Percentiles rank a stretch among this genome's conserved stretches.
Conservation (phyloP, 1,140 invertebrate genomes). For the Dendrolimus punctatus region DNA sequence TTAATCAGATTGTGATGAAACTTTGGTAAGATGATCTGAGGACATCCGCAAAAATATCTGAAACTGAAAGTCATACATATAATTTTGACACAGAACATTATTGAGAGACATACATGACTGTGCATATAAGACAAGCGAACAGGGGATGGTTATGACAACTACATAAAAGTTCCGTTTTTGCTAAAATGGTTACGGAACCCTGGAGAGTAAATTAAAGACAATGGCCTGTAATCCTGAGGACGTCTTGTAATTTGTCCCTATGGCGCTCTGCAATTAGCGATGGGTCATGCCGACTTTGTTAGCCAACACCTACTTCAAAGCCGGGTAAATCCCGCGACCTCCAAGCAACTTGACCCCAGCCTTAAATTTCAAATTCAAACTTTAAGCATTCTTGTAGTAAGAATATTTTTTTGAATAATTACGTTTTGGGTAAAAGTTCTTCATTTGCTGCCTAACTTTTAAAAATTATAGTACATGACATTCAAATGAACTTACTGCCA, state of each 20-base stretch:
- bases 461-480: background rate
- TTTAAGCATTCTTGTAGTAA: conserved; percentile 6
- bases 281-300: conserved; percentile 9
- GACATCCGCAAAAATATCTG: too few relatives aligned
- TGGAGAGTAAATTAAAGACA: conserved; percentile 10
- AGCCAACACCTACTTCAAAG: conserved; percentile 13
- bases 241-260: conserved; percentile 16
- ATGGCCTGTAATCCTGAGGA: conserved; percentile 10
- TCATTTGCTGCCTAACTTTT: conserved; percentile 1
- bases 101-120: too few relatives aligned
- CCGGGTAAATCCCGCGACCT: background rate
- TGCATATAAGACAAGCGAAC: too few relatives aligned
- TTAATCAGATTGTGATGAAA: too few relatives aligned
- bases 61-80: too few relatives aligned
- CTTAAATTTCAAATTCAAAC: conserved; percentile 8
- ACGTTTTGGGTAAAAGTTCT: conserved; percentile 1
- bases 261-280: conserved; percentile 12
- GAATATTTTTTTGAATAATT: conserved; percentile 11
- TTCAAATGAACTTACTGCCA: too few relatives aligned
- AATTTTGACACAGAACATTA: too few relatives aligned
- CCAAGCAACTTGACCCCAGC: conserved; percentile 2
- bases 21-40: too few relatives aligned
- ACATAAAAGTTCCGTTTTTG: too few relatives aligned
- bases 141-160: too few relatives aligned
- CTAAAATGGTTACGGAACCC: conserved; percentile 4